These are phyloP conservation scores for Pogonocichla stellata DNA, from an alignment of 2,113 vertebrate genomes.

Conservation along the genomic window DNA sequence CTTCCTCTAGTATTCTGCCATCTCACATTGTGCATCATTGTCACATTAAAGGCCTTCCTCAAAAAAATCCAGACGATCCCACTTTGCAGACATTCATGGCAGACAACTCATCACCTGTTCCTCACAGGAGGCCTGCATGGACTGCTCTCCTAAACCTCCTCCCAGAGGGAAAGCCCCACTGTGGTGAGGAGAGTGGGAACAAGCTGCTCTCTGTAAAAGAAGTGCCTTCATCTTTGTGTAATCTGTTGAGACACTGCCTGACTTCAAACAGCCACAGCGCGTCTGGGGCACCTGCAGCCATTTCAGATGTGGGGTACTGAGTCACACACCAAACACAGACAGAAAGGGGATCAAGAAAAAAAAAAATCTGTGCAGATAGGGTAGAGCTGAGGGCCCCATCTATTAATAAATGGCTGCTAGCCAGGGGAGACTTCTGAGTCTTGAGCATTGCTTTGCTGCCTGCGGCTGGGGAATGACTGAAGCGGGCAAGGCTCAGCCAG, in stretches of 20 bases:
- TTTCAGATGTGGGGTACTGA: not conserved
- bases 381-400: not conserved
- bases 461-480: not conserved
- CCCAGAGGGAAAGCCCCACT: not conserved
- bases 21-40: not conserved
- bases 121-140: not conserved
- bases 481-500: not conserved
- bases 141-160: not conserved
- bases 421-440: not conserved
- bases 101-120: not conserved
- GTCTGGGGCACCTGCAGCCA: not conserved
- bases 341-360: not conserved
- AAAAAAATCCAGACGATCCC: not conserved
- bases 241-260: not conserved
- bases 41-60: not conserved
- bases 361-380: not conserved
- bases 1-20: not conserved
- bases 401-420: not conserved
- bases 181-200: not conserved
- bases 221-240: not conserved
- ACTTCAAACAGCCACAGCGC: rapidly evolving
- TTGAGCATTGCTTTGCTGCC: not conserved
- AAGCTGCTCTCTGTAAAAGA: not conserved
- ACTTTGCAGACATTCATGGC: not conserved
- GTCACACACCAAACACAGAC: not conserved